Evolutionary conservation across 2,113 vertebrate species (phyloP).

Genomic region (Sturnira hondurensis): DNA sequence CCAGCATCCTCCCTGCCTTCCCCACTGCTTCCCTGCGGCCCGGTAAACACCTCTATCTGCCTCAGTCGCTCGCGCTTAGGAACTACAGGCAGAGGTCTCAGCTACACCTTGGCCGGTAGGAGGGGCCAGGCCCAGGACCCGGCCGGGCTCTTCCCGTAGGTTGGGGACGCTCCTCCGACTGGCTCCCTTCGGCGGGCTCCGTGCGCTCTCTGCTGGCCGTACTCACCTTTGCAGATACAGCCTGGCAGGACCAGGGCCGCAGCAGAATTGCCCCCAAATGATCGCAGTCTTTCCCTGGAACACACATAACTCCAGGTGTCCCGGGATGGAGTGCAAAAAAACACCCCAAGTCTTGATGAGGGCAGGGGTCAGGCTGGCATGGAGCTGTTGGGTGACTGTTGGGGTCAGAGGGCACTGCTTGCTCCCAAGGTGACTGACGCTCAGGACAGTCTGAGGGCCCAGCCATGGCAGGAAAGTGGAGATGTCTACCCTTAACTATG

Average conservation of each 20-base stretch:
- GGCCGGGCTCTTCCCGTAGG: not conserved
- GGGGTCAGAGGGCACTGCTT: not conserved
- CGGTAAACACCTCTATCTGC: not conserved
- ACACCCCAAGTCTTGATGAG: not conserved
- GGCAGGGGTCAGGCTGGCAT: not conserved
- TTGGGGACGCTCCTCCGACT: not conserved
- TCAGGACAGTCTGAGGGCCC: not conserved
- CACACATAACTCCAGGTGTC: not conserved
- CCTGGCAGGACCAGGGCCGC: not conserved
- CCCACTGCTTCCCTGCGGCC: not conserved
- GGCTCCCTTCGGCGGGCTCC: not conserved
- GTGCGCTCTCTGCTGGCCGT: conserved; percentile 48
- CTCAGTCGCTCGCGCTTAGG: not conserved
- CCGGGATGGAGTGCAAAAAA: not conserved
- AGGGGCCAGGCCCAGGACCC: accelerated
- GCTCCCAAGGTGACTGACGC: not conserved
- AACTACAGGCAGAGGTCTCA: not conserved
- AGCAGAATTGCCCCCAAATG: not conserved
- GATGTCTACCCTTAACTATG: not conserved
- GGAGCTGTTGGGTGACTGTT: not conserved
- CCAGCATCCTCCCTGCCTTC: not conserved
- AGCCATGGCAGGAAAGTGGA: not conserved
- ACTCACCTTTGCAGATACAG: not conserved
- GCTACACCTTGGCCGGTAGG: not conserved
- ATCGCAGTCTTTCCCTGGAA: not conserved